Base-by-base conservation (phyloP, 2,888 invertebrate genomes). In the Cephus nigrinus region DNA sequence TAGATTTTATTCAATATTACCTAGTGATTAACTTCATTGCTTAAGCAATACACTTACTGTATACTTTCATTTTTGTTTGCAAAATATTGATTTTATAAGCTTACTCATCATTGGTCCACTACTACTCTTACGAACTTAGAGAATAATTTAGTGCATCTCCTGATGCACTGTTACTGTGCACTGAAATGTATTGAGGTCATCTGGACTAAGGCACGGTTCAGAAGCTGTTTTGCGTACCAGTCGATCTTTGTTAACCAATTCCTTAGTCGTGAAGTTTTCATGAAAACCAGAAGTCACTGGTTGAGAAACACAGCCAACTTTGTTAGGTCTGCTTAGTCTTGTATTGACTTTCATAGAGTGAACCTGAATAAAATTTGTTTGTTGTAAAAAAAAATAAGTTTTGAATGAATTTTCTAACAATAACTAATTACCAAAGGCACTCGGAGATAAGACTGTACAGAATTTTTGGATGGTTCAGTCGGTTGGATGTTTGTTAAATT, bases 161-260 rank as follows among this genome's bases (percentile, higher is more conserved):
- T 92, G 90, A 84, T 93, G 93, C 4, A 93, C 93, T n/a, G 92
- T 92, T 31, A 92, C 93, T 84, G 92, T 90, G 35, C 88, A 87
- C 72, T 87, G 83, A 72, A 87, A 85, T 15, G 85, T 86, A 69
- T 82, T 84, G 32, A 83, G 77, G 1, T 80, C 74, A 71, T 80
- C 80, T 2, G 76, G 40, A 35, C 76, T 74, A 15, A 76, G 76
- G 31, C 76, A 76, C 30, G 76, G 76, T 76, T 76, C 76, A 31
- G 76, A 76, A 12, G 76, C 74, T 2, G 76, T 74, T 68, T 76
- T 76, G 23, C 76, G 69, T 15, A 76, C 73, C 3, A 76, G 34
- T 34, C 73, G 68, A 23, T 73, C 74, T 11, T 76, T 69, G 68
- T 74, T 76, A 31, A 69, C 69, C 31, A 76, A 73, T 34, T 35